Conservation (phyloP, 1,140 invertebrate species). For the Diachasmimorpha longicaudata region DNA sequence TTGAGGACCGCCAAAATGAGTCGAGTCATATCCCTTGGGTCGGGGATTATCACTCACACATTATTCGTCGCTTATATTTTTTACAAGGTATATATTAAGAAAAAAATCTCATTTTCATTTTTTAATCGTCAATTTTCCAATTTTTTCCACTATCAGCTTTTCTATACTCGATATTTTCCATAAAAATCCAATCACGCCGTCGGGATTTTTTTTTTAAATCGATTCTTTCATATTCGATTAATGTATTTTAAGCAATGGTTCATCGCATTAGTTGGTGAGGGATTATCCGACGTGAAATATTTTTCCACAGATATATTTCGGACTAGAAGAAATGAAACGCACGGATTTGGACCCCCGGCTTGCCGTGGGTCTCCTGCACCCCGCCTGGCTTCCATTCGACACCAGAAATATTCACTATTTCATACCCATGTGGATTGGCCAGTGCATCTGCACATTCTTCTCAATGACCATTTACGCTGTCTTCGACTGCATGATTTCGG, state of each 20-base stretch:
- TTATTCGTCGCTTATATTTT: slow-evolving; percentile 24
- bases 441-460: slow-evolving; percentile 49
- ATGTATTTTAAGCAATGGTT: no score
- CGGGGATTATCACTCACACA: slow-evolving; percentile 14
- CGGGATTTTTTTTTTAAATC: no score
- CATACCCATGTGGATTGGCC: slow-evolving; percentile 57
- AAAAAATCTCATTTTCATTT: no score
- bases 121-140: no score
- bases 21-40: slow-evolving; percentile 20
- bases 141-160: no score
- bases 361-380: slow-evolving; percentile 22
- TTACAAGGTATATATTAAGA: slow-evolving; percentile 8
- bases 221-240: no score
- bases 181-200: no score
- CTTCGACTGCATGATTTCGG: slow-evolving; percentile 59
- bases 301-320: slow-evolving; percentile 21
- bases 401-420: slow-evolving; percentile 52
- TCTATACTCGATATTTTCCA: no score
- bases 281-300: neutral
- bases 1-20: slow-evolving; percentile 18
- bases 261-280: no score
- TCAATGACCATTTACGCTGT: slow-evolving; percentile 55
- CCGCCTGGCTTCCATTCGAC: slow-evolving; percentile 52
- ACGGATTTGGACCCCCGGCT: slow-evolving; percentile 23
- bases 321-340: slow-evolving; percentile 10